Evolutionary conservation across 2,888 invertebrate genomes (phyloP).

Genomic region (Pollenia amentaria): DNA sequence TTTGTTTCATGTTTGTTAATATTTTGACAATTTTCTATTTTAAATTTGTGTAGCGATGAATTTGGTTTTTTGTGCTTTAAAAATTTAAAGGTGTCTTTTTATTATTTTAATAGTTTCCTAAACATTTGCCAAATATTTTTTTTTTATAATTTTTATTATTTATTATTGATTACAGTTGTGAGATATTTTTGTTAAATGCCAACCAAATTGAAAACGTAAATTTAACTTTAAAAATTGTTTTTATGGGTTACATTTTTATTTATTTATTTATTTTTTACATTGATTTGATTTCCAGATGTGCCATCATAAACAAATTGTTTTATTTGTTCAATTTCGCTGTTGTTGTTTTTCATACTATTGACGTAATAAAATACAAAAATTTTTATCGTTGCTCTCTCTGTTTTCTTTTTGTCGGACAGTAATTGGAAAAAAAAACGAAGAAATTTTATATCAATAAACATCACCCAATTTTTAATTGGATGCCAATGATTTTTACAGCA

Average conservation of each 20-base stretch:
- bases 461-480: constrained; percentile 55
- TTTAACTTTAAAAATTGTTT: constrained; percentile 25
- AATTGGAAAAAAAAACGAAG: background rate
- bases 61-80: background rate
- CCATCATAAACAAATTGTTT: constrained; percentile 51
- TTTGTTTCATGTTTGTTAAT: background rate
- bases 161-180: constrained; percentile 2
- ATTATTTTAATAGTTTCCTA: background rate
- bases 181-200: constrained; percentile 31
- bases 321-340: constrained; percentile 3
- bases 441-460: constrained; percentile 47
- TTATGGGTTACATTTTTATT: constrained; percentile 33
- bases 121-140: background rate
- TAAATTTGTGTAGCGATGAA: background rate
- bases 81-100: constrained; percentile 10
- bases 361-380: constrained; percentile 42
- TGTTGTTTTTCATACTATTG: constrained; percentile 8
- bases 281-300: constrained; percentile 57
- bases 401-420: background rate
- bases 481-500: constrained; percentile 49
- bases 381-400: constrained; percentile 16
- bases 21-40: constrained; percentile 1
- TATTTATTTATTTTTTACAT: constrained; percentile 58
- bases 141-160: background rate
- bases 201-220: constrained; percentile 37